Evolutionary conservation across 2,113 vertebrate genomes (phyloP).

Genomic region (Empidonax alnorum): DNA sequence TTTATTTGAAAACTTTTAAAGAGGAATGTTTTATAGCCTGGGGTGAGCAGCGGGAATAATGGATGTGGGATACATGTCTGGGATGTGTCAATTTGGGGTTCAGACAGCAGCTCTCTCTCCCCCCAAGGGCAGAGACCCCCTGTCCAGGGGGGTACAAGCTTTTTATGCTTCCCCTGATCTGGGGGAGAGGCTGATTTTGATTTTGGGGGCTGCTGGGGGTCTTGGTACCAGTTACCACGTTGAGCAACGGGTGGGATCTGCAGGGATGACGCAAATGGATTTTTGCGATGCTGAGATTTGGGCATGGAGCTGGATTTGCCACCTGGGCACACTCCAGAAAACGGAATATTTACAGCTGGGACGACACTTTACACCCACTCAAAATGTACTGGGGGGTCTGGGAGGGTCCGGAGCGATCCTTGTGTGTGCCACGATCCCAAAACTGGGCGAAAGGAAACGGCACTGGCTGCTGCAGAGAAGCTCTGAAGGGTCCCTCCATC

Average conservation of each 20-base stretch:
- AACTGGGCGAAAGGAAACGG: not conserved
- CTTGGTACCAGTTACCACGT: accelerated
- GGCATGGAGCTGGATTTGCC: accelerated
- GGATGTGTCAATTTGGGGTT: not conserved
- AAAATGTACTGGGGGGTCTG: accelerated
- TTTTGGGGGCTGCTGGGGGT: not conserved
- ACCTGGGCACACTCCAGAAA: accelerated
- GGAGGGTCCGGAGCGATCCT: accelerated
- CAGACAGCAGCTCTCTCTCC: not conserved
- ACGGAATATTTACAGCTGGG: not conserved
- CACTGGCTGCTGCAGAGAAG: not conserved
- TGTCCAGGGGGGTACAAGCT: accelerated
- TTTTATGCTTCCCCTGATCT: not conserved
- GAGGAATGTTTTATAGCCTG: not conserved
- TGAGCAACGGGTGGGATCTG: not conserved
- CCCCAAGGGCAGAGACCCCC: accelerated
- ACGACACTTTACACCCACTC: accelerated
- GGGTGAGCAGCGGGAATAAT: not conserved
- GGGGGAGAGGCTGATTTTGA: not conserved
- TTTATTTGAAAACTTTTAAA: conserved; percentile 21
- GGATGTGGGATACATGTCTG: not conserved
- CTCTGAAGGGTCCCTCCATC: not conserved
- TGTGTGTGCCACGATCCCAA: not conserved
- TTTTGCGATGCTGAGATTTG: accelerated
- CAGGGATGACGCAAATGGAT: not conserved